Evolutionary conservation across 2,888 invertebrate genomes (phyloP).

Genomic region (Proisotoma minuta): DNA sequence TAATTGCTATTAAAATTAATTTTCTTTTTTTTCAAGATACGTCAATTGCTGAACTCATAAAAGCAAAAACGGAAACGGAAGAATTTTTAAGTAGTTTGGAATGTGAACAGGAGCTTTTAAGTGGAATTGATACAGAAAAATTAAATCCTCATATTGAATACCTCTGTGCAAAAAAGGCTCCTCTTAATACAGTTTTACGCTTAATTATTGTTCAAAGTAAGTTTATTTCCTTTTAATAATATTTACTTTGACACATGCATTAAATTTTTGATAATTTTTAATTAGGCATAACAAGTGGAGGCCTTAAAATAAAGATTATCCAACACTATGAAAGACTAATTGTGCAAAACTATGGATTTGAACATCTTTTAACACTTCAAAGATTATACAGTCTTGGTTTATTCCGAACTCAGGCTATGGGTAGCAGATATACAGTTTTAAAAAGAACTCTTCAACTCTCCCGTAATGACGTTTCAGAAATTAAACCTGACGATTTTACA

Average conservation of each 20-base stretch:
- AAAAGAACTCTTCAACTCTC: conserved; percentile 69
- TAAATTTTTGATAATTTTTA: conserved; percentile 1
- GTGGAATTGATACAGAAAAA: conserved; percentile 87
- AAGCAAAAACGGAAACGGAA: conserved; percentile 71
- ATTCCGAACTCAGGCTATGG: conserved; percentile 54
- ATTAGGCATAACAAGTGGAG: conserved; percentile 57
- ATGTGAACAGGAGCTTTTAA: conserved; percentile 86
- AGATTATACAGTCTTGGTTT: conserved; percentile 84
- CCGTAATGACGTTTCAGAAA: conserved; percentile 80
- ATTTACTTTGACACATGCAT: background rate
- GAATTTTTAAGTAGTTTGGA: conserved; percentile 73
- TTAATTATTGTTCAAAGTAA: conserved; percentile 76
- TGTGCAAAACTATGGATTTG: conserved; percentile 79
- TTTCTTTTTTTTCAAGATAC: conserved; percentile 61
- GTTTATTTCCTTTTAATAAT: conserved; percentile 26
- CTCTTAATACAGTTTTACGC: conserved; percentile 74
- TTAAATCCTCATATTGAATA: conserved; percentile 85
- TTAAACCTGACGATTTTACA: conserved; percentile 56
- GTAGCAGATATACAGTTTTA: conserved; percentile 49
- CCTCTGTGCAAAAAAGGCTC: conserved; percentile 76
- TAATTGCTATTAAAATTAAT: no score
- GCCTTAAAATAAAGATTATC: conserved; percentile 81
- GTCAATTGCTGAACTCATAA: conserved; percentile 87
- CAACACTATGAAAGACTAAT: conserved; percentile 70
- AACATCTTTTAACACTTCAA: conserved; percentile 72